Conservation (phyloP, 2,113 vertebrate species). For the Gallinago paraguaiae region DNA sequence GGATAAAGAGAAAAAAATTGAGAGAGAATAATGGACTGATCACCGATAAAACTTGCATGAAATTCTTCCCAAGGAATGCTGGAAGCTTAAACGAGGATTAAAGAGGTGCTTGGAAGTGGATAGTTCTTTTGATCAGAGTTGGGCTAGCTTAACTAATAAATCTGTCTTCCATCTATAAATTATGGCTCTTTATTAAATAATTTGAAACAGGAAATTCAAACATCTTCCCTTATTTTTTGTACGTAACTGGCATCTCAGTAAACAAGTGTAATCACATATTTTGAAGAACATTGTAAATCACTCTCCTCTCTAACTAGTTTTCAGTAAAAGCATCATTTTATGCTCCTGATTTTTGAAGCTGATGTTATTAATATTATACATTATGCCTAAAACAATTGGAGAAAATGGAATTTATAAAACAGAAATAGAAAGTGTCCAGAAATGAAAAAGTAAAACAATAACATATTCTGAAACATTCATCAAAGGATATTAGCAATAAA, state of each 20-base stretch:
- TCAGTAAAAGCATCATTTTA: background rate
- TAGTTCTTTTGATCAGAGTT: background rate
- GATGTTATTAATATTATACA: conserved; percentile 40
- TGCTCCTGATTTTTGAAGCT: conserved; percentile 13
- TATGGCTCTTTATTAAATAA: background rate
- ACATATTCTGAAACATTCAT: conserved; percentile 48
- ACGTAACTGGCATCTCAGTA: background rate
- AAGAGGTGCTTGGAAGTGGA: background rate
- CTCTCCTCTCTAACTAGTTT: background rate
- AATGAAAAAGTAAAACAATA: conserved; percentile 46
- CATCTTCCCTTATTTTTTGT: background rate
- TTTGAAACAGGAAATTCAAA: background rate
- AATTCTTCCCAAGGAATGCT: conserved; percentile 25
- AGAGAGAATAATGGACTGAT: conserved; percentile 5
- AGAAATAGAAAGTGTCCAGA: conserved; percentile 41
- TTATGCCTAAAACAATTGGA: conserved; percentile 31
- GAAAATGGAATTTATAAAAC: conserved; percentile 41
- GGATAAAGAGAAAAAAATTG: background rate
- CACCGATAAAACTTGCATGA: background rate
- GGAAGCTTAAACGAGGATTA: background rate
- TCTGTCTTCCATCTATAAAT: background rate
- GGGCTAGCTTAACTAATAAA: background rate
- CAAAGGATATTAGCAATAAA: conserved; percentile 53
- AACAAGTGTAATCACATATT: conserved; percentile 44
- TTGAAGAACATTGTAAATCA: conserved; percentile 35